Conservation (phyloP, 2,113 vertebrate species). For the Proterorhinus semilunaris region DNA sequence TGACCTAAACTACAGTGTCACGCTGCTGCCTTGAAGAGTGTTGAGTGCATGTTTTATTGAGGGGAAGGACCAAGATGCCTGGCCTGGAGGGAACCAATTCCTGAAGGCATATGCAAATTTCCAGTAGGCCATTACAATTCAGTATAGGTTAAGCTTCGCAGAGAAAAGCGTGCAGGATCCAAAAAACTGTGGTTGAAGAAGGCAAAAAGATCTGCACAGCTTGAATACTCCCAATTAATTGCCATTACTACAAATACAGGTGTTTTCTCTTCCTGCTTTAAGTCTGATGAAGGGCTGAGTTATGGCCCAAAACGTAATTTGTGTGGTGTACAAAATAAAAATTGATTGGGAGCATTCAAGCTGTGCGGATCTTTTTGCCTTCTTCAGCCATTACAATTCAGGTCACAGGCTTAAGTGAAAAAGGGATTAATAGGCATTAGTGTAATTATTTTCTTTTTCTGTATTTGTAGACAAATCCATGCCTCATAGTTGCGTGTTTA, state of each 20-base stretch:
- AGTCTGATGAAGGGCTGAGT: no score
- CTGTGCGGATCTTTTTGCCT: no score
- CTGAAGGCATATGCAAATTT: slow-evolving; percentile 7
- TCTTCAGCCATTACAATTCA: not conserved
- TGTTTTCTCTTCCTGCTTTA: no score
- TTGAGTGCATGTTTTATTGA: not conserved
- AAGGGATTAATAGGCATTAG: not conserved
- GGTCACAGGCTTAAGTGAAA: not conserved
- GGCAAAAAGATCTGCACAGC: no score
- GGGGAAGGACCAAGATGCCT: not conserved
- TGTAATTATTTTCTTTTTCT: not conserved
- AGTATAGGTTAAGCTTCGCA: no score
- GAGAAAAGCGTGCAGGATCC: no score
- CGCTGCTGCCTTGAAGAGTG: slow-evolving; percentile 28
- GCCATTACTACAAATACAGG: no score
- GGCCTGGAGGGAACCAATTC: not conserved
- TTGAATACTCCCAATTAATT: no score
- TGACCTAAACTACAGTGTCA: slow-evolving; percentile 4
- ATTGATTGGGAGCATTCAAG: no score
- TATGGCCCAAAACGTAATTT: no score
- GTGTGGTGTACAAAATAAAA: no score
- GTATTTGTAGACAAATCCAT: not conserved
- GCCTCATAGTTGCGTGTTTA: not conserved
- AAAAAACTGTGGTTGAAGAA: no score
- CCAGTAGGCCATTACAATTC: not conserved